These are phyloP conservation scores for Tinamus major DNA, from an alignment of 2,797 vertebrate species.

Conservation along the genomic window DNA sequence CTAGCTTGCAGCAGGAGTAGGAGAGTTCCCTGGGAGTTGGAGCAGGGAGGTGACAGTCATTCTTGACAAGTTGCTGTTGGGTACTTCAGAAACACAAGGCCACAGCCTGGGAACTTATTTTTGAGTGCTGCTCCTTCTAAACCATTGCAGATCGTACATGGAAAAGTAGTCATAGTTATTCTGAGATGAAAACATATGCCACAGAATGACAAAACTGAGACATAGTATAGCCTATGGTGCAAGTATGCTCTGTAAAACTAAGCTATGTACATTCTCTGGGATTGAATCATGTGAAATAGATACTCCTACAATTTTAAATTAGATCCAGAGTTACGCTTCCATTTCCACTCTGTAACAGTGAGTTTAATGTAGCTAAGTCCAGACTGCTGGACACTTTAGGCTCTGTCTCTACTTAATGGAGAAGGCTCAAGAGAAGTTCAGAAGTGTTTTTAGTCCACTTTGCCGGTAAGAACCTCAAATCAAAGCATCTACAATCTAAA, in stretches of 20 bases:
- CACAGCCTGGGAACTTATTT: neutral
- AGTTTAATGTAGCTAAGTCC: neutral
- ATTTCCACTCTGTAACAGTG: neutral
- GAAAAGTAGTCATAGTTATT: neutral
- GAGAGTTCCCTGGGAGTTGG: neutral
- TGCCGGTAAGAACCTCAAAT: neutral
- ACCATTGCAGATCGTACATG: neutral
- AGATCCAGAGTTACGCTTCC: neutral
- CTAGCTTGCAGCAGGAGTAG: neutral
- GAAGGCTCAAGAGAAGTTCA: neutral
- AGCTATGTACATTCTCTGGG: neutral
- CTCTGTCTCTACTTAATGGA: neutral
- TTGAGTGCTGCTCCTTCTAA: neutral
- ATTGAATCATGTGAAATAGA: neutral
- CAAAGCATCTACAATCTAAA: fast-evolving
- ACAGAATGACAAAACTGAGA: neutral
- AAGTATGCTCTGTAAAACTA: neutral
- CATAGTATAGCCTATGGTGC: neutral
- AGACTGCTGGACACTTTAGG: neutral
- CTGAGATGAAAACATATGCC: neutral
- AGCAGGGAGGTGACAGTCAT: fast-evolving
- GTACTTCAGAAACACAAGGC: neutral
- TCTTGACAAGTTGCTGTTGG: neutral
- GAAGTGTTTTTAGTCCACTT: fast-evolving
- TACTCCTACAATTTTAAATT: neutral